phyloP scores from a whole-genome alignment of 2,113 vertebrate species.

The Syrmaticus mikado region DNA sequence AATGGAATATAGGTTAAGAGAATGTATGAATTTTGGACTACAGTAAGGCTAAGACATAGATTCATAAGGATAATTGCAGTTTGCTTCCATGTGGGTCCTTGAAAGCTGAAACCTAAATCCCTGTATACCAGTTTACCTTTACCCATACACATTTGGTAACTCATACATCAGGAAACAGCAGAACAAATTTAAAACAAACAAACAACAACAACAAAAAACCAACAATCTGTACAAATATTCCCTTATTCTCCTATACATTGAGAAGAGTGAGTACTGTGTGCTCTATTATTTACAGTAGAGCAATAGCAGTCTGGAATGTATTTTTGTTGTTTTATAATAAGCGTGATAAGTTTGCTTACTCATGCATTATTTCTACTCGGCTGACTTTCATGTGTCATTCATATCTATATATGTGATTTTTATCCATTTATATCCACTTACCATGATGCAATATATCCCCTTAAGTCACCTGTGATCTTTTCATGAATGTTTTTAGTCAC shows the following conservation, averaged over 20 bases:
- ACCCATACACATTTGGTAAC: neutral
- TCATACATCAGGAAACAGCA: neutral
- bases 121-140: neutral
- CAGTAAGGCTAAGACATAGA: neutral
- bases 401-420: neutral
- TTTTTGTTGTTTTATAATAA: neutral
- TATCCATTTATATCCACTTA: neutral
- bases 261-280: neutral
- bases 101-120: neutral
- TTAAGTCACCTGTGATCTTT: neutral
- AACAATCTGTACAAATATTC: neutral
- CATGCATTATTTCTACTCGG: neutral
- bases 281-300: neutral
- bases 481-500: neutral
- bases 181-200: neutral
- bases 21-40: neutral
- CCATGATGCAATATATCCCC: neutral
- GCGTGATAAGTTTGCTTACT: neutral
- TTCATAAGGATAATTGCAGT: neutral
- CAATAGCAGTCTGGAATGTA: neutral
- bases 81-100: neutral
- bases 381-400: neutral
- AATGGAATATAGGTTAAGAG: neutral
- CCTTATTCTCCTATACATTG: neutral
- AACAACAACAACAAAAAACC: neutral